Base-by-base conservation (phyloP, 2,113 vertebrate genomes). In the Paedocypris sp. region DNA sequence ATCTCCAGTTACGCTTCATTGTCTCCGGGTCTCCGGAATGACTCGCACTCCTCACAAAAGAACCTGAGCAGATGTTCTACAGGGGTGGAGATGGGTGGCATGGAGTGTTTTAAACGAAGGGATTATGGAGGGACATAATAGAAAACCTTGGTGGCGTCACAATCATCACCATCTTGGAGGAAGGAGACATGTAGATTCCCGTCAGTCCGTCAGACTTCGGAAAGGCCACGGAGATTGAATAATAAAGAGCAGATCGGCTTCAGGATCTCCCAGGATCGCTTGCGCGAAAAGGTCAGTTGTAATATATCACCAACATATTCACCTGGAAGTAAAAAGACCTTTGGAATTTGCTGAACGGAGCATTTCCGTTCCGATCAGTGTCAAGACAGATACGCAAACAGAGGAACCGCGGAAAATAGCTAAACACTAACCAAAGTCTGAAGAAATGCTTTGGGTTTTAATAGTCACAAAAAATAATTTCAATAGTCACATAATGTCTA, bases 1-100 rank as follows among this genome's bases (percentile, higher is more conserved):
- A 66, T 71, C 65, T 68, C 65, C 49, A 51, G 43, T 74, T 74
- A 68, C 68, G n/a, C 1, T 0, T 16, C 53, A 65, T 71, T 74
- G 68, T 71, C 53, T 1, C 6, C 48, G 16, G 20, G 46, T 25
- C 60, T 54, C 43, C 32, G 63, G 41, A 66, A 63, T 13, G 42
- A 57, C 63, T 70, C 67, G 46, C 49, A 49, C 45, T 50, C 43
- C 56, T 68, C 46, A 67, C 61, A 65, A 48, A 35, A 6, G 42
- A 48, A 48, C 38, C 45, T 35, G 9, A 36, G 48, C 60, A 67
- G 67, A 56, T 65, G 68, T 33, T 64, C 48, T 25, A 7, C 15
- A 2, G 20, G 39, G 43, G 28, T 60, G 39, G 43, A 20, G n/a
- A 6, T n/a, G n/a, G n/a, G n/a, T n/a, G n/a, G n/a, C n/a, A n/a